Evolutionary conservation across 2,797 vertebrate genomes (phyloP).

Genomic region (Phaenicophaeus curvirostris): DNA sequence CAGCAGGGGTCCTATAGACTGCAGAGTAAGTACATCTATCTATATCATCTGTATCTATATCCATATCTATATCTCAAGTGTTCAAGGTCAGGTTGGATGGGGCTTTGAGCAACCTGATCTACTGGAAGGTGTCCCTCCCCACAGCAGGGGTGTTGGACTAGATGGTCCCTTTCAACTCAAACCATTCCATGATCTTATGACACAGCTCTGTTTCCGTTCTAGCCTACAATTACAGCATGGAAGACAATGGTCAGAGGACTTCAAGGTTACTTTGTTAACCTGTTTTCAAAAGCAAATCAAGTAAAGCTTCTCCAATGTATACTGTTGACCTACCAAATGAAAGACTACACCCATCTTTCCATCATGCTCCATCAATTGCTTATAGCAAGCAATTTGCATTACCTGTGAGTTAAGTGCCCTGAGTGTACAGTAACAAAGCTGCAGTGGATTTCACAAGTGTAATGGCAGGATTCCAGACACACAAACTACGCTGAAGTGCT

Average conservation of each 20-base stretch:
- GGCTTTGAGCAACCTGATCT: not conserved
- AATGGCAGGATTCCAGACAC: slow-evolving; percentile 21
- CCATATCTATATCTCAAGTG: not conserved
- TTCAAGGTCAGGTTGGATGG: not conserved
- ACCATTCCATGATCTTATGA: not conserved
- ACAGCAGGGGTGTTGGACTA: not conserved
- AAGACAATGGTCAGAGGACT: not conserved
- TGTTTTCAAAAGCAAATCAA: slow-evolving; percentile 53
- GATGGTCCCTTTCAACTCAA: not conserved
- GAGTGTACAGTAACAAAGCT: slow-evolving; percentile 52
- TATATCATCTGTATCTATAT: not conserved
- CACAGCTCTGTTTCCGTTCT: not conserved
- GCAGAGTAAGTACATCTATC: not conserved
- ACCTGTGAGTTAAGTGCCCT: slow-evolving; percentile 45
- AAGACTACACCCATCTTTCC: slow-evolving; percentile 64
- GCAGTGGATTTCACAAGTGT: not conserved
- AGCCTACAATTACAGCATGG: not conserved
- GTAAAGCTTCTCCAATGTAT: not conserved
- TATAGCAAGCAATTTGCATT: slow-evolving; percentile 63
- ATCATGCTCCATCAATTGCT: slow-evolving; percentile 48
- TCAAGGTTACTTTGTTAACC: not conserved
- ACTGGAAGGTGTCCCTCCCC: not conserved
- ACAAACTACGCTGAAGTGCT: not conserved
- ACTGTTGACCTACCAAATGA: slow-evolving; percentile 36
- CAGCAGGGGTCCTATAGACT: not conserved